A percentile compares a stretch with the other conserved stretches of the same genome.
phyloP scores from a whole-genome alignment of 2,888 invertebrate species.

The Clanis bilineata region DNA sequence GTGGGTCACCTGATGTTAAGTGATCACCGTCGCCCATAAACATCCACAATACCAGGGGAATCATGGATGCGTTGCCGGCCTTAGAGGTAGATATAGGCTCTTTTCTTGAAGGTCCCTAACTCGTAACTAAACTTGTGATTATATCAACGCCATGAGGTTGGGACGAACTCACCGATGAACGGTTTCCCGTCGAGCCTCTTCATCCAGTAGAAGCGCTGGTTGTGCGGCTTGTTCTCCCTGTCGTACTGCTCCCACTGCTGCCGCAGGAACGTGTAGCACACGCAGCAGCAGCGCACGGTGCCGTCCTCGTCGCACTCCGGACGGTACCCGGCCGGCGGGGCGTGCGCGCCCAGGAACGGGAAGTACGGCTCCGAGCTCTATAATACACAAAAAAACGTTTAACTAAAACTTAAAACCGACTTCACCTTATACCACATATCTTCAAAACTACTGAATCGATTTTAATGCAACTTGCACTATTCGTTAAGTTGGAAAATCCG shows the following conservation, averaged over 20 bases:
- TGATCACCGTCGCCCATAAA: too few relatives aligned
- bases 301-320: conserved; percentile 71
- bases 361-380: conserved; percentile 90
- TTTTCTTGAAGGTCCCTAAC: too few relatives aligned
- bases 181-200: conserved; percentile 95
- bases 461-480: too few relatives aligned
- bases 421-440: too few relatives aligned
- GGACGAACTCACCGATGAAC: conserved; percentile 84
- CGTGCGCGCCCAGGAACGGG: conserved; percentile 95
- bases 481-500: too few relatives aligned
- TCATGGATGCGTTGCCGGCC: too few relatives aligned
- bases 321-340: conserved; percentile 90
- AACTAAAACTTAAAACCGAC: background rate
- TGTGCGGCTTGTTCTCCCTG: conserved; percentile 90
- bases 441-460: too few relatives aligned
- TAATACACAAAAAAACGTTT: conserved; percentile 5
- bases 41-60: too few relatives aligned
- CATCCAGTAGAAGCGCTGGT: conserved; percentile 95
- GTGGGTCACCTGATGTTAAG: too few relatives aligned
- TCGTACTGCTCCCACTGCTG: conserved; percentile 97
- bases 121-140: too few relatives aligned
- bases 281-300: conserved; percentile 89
- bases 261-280: conserved; percentile 92
- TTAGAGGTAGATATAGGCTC: too few relatives aligned
- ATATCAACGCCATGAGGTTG: too few relatives aligned